Base-by-base conservation (phyloP, 2,888 invertebrate species). In the Pteria penguin region DNA sequence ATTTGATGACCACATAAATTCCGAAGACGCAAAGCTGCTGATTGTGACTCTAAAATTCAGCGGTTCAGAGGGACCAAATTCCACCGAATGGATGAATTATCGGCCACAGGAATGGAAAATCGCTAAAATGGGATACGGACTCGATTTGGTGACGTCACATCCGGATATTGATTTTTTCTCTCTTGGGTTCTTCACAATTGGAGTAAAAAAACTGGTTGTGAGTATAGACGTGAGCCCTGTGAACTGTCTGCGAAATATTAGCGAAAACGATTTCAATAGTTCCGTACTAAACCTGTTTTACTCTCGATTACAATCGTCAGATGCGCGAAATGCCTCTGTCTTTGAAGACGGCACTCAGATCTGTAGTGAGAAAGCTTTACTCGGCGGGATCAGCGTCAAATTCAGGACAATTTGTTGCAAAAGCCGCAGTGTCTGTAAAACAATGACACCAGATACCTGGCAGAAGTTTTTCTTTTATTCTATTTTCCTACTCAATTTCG, bases 121-220 rank as follows among this genome's bases (percentile, higher is more conserved):
- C 18, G 66, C 52, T 11, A 66, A 45, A n/a, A 27, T 27, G 26
- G 45, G 26, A 2, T 26, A 14, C 4, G 66, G 66, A 11, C 45
- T 18, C n/a, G 45, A 66, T 27, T 26, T 66, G 29, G 29, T 45
- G 52, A 66, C 66, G 54, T 66, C 66, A 66, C 66, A 66, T 66
- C 66, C 66, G 52, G 66, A 66, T n/a, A 66, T 66, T 31, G 66
- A 66, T n/a, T 54, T 66, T 5, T 66, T 52, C 24, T 66, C 66
- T 4, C 52, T 66, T 2, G 66, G 66, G 27, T 45, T 24, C 52
- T 32, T 66, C 52, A 54, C 11, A 8, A 22, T 66, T 2, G 54
- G 54, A 27, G 52, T 66, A 18, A 29, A 26, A 52, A 26, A 27
- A 52, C 2, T 66, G 29, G 29, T 52, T 2, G 29, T 66, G 22